phyloP scores from a whole-genome alignment of 2,888 invertebrate species.

The Ptychoptera albimana region DNA sequence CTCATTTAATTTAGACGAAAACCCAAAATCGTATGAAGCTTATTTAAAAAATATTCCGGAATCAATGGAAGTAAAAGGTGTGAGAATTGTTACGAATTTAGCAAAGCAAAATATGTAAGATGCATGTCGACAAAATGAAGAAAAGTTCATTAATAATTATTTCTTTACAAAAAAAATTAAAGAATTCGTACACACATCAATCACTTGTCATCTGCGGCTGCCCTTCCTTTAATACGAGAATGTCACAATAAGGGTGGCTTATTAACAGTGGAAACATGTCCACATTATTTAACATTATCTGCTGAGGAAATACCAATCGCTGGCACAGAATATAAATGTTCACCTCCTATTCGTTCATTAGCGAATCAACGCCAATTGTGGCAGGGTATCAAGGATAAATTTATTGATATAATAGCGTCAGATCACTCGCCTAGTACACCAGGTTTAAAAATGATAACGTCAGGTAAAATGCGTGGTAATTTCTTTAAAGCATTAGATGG shows the following conservation, averaged over 20 bases:
- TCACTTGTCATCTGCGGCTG: constrained; percentile 46
- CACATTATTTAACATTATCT: constrained; percentile 49
- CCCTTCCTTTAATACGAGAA: constrained; percentile 38
- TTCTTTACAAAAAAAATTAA: neutral
- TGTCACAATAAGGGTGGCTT: constrained; percentile 34
- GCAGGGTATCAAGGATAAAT: constrained; percentile 38
- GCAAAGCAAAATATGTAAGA: constrained; percentile 40
- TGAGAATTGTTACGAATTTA: constrained; percentile 39
- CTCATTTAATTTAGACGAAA: constrained; percentile 21
- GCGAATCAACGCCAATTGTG: constrained; percentile 48
- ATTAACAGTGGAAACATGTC: constrained; percentile 56
- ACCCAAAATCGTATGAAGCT: constrained; percentile 43
- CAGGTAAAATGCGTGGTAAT: constrained; percentile 34
- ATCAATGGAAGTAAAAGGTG: constrained; percentile 49
- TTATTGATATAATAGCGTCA: constrained; percentile 46
- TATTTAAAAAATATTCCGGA: constrained; percentile 47
- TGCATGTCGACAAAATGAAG: neutral
- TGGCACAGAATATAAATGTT: constrained; percentile 53
- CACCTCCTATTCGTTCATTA: constrained; percentile 50
- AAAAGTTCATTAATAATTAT: neutral
- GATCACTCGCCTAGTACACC: constrained; percentile 55
- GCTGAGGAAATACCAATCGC: constrained; percentile 46
- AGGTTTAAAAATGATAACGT: constrained; percentile 36
- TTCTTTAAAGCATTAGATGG: constrained; percentile 59
- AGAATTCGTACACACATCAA: constrained; percentile 51